A percentile compares a stretch with the other conserved stretches of the same genome.
These are phyloP conservation scores for Pycnomerus fuliginosus DNA, from an alignment of 2,888 invertebrate species.

Conservation along the genomic window DNA sequence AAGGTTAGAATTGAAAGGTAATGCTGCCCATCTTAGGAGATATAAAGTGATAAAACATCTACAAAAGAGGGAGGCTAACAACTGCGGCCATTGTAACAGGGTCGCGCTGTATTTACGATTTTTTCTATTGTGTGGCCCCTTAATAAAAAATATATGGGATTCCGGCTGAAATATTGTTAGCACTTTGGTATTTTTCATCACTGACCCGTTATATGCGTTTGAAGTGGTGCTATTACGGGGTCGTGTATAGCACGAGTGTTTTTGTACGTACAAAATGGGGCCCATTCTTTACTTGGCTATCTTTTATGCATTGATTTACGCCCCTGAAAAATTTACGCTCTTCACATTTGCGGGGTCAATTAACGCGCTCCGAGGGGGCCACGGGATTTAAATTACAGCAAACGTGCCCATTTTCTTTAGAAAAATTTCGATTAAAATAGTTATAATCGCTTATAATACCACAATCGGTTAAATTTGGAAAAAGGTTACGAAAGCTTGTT, in stretches of 20 bases:
- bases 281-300: slow-evolving; percentile 20
- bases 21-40: no score
- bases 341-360: no score
- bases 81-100: slow-evolving; percentile 13
- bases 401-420: no score
- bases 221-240: slow-evolving; percentile 21
- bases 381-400: no score
- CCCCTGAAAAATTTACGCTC: slow-evolving; percentile 9
- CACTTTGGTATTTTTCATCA: slow-evolving; percentile 24
- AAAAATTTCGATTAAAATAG: no score
- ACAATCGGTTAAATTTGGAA: no score
- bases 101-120: slow-evolving; percentile 14
- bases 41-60: slow-evolving; percentile 19
- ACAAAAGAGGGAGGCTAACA: slow-evolving; percentile 17
- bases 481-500: no score
- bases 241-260: slow-evolving; percentile 20
- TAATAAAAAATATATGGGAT: slow-evolving; percentile 22
- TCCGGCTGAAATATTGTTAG: slow-evolving; percentile 21
- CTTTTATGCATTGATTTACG: slow-evolving; percentile 24
- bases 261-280: slow-evolving; percentile 22
- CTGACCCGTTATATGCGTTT: slow-evolving; percentile 23
- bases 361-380: no score
- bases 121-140: slow-evolving; percentile 12
- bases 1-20: no score
- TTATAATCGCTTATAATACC: no score